Base-by-base conservation (phyloP, 2,113 vertebrate genomes). In the Pygoscelis antarcticus region DNA sequence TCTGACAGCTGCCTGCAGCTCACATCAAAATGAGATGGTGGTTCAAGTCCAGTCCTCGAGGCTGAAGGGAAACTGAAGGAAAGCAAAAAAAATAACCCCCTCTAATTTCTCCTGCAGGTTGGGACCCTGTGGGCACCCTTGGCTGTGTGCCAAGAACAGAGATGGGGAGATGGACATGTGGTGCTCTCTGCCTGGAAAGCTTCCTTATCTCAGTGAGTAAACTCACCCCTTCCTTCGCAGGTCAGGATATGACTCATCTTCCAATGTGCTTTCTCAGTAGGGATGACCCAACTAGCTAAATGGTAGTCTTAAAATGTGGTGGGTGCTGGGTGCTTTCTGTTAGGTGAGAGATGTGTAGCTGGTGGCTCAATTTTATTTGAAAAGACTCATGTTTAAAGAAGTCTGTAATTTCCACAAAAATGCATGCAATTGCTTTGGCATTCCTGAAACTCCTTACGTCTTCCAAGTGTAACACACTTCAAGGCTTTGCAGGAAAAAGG, bases 171-270 rank as follows among this genome's bases (percentile, higher is more conserved):
- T 14, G 7, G 21, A 70, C 3, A 22, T 1, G 2, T 13, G 27
- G 42, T 3, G 10, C 14, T 20, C 16, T 30, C 42, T 78, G n/a
- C 57, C 52, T 51, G 68, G 32, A 86, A 86, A 72, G 32, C 16
- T 9, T 80, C 68, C n/a, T 74, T 66, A 20, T 70, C 20, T 70
- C 16, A 32, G 30, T 16, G 16, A 70, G 17, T 52, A 77, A 49
- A 61, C 40, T 88, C 66, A 44, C 42, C n/a, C 4, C 0, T 0
- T 52, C 23, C 57, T 92, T 90, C 4, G 0, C 34, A 58, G 66
- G 40, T 91, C 54, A 87, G 40, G 30, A n/a, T 46, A 38, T 77
- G 80, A 87, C 42, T 42, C 60, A 38, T 66, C 12, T 15, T 84
- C 22, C 42, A 70, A 80, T 51, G 58, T 40, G 7, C 30, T 72